Evolutionary conservation across 92 coral and sea anemone species (phyloP).

Genomic region (Montipora capitata): DNA sequence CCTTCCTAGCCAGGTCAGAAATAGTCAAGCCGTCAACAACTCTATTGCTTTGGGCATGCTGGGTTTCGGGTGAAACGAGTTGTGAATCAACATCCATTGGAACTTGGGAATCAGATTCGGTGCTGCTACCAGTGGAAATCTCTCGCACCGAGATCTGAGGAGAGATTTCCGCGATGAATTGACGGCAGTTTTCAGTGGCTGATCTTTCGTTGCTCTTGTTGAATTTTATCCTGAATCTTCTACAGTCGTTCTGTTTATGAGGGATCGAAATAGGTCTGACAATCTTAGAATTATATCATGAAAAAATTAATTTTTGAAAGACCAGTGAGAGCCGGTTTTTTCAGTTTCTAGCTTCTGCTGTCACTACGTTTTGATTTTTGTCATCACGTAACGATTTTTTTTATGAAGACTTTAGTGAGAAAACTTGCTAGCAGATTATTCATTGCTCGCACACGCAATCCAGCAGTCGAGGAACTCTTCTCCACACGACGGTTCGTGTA

Average conservation of each 20-base stretch:
- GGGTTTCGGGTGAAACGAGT: slow-evolving; percentile 34
- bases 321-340: too few species aligned
- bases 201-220: slow-evolving; percentile 63
- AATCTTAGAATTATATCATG: too few species aligned
- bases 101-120: slow-evolving; percentile 77
- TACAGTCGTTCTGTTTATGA: slow-evolving; percentile 70
- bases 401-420: too few species aligned
- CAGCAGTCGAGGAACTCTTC: too few species aligned
- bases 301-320: too few species aligned
- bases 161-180: slow-evolving; percentile 81
- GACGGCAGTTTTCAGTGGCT: slow-evolving; percentile 80
- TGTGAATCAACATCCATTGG: slow-evolving; percentile 82
- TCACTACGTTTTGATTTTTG: too few species aligned
- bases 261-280: not conserved
- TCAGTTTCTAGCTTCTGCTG: too few species aligned
- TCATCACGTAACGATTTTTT: too few species aligned
- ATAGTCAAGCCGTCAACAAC: slow-evolving; percentile 48
- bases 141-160: slow-evolving; percentile 78
- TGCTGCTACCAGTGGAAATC: slow-evolving; percentile 52
- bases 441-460: too few species aligned
- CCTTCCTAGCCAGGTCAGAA: slow-evolving; percentile 77
- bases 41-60: not conserved
- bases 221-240: slow-evolving; percentile 92
- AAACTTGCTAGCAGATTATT: too few species aligned
- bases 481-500: too few species aligned